Evolutionary conservation across 2,888 invertebrate species (phyloP), one percentile per base, ranked within the genome.

Genomic region (Tetragnatha montana): DNA sequence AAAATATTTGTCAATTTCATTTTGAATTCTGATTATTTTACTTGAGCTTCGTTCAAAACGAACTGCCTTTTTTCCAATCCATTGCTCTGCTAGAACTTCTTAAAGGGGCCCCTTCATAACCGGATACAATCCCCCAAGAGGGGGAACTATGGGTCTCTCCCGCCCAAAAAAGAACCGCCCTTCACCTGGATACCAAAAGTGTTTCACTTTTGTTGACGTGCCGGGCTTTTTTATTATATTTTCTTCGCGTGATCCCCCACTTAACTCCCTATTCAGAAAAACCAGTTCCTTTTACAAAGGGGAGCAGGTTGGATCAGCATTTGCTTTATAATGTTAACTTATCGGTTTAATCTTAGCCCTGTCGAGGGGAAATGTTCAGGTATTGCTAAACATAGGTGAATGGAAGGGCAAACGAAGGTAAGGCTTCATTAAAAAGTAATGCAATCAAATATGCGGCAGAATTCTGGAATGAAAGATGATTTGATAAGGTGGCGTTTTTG

Each of bases 71-170:
- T 35, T 35, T 35, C 35, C 35, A 35, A 35, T 35, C 35, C 35
- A 35, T 35, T 35, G 35, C 35, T 10, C 60, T 60, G 60, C 0
- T 60, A 12, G 8, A 8, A 60, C 17, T 60, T 60, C 17, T 17
- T 7, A 60, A 60, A 60, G 82, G 51, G 51, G 51, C 60, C 51
- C 3, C n/a, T 4, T 35, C n/a, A 35, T 22, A 71, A 22, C 82
- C 80, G 80, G 80, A 80, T 80, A 69, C 69, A 60, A 47, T 80
- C 69, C 80, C 74, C 21, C 7, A 22, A 74, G 82, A 74, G 51
- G 51, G 60, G 21, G 82, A 70, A 47, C 81, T 50, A 47, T 12
- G 82, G 82, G 82, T 51, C 73, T 51, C 35, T 35, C 35, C 35
- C 6, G 51, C 68, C 22, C n/a, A 50, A 50, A 17, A 4, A 8